A percentile compares a stretch with the other conserved stretches of the same genome.
These are phyloP conservation scores for Microchirus variegatus DNA, from an alignment of 2,797 vertebrate genomes.

Conservation along the genomic window DNA sequence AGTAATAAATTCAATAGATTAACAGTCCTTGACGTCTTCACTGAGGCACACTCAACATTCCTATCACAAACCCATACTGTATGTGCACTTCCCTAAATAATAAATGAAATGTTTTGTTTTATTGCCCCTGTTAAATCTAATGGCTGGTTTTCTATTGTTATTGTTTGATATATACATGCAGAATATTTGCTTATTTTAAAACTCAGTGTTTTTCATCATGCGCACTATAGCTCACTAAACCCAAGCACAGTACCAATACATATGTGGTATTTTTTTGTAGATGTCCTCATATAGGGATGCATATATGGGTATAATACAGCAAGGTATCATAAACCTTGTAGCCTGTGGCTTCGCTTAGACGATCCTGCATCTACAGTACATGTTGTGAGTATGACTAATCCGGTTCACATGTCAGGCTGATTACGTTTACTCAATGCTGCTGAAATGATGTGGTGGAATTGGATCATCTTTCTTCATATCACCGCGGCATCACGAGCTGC, in stretches of 20 bases:
- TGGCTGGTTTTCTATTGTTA: neutral
- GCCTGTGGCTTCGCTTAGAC: neutral
- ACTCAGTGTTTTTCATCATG: neutral
- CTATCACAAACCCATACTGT: neutral
- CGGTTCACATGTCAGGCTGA: slow-evolving; percentile 10
- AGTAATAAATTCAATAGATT: slow-evolving; percentile 21
- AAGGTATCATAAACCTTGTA: neutral
- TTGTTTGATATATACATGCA: neutral
- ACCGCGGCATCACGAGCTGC: slow-evolving; percentile 32
- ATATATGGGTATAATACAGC: too few species aligned
- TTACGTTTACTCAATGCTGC: slow-evolving; percentile 1
- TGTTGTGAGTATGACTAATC: slow-evolving; percentile 1
- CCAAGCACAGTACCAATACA: too few species aligned
- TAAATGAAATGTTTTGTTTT: slow-evolving; percentile 5
- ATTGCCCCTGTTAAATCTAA: slow-evolving; percentile 7
- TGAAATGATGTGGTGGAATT: slow-evolving; percentile 17
- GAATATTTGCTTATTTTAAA: neutral
- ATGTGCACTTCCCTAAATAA: slow-evolving; percentile 2
- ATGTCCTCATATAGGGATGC: too few species aligned
- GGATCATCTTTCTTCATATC: slow-evolving; percentile 24
- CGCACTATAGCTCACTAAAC: too few species aligned
- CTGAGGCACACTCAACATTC: neutral
- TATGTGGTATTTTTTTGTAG: too few species aligned
- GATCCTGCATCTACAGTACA: neutral
- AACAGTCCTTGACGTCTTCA: slow-evolving; percentile 24